These are phyloP conservation scores for Champsocephalus esox DNA, from an alignment of 2,797 vertebrate species.

Conservation along the genomic window DNA sequence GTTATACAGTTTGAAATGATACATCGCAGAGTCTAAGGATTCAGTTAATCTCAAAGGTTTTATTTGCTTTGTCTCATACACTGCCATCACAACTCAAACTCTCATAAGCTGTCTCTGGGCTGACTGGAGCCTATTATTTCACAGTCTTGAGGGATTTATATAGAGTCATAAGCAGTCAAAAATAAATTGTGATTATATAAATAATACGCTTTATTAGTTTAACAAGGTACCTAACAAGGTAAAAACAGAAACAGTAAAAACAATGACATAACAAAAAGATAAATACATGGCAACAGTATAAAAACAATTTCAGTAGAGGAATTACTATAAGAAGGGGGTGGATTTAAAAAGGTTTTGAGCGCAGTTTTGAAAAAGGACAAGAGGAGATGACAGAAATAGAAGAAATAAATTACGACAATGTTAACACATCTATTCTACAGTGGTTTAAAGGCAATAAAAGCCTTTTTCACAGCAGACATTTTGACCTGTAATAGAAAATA, in stretches of 20 bases:
- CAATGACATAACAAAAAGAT: too few relatives aligned
- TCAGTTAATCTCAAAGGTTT: not conserved
- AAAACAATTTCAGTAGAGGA: too few relatives aligned
- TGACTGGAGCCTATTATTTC: not conserved
- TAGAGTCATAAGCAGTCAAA: not conserved
- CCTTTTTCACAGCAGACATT: not conserved
- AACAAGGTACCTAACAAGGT: too few relatives aligned
- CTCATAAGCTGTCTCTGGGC: not conserved
- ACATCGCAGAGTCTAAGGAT: not conserved
- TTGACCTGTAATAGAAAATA: not conserved
- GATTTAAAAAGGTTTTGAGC: too few relatives aligned
- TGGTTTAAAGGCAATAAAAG: too few relatives aligned
- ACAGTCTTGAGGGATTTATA: not conserved
- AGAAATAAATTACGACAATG: not conserved
- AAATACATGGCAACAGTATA: too few relatives aligned
- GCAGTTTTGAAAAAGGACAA: too few relatives aligned
- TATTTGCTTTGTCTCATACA: not conserved
- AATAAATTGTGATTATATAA: not conserved
- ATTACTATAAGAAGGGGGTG: too few relatives aligned
- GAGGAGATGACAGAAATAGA: too few relatives aligned
- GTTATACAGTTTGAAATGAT: not conserved
- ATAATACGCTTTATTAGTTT: too few relatives aligned
- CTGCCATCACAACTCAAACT: not conserved
- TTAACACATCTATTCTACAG: not conserved
- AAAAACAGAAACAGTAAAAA: too few relatives aligned